These are phyloP conservation scores for Dioctria linearis DNA, from an alignment of 2,888 invertebrate genomes.

Conservation along the genomic window DNA sequence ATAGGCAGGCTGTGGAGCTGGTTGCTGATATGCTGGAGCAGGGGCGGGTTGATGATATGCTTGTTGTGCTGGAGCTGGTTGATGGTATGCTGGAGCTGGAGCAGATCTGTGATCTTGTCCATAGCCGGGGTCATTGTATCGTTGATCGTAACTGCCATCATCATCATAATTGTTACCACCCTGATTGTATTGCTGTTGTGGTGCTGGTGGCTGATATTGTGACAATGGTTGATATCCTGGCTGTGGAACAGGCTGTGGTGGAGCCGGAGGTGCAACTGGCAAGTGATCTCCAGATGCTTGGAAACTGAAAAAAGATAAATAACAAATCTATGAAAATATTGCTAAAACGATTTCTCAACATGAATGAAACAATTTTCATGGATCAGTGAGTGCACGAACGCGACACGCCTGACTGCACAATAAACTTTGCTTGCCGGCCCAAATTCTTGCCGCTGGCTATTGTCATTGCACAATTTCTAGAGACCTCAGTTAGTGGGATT, in stretches of 20 bases:
- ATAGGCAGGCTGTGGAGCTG: conserved; percentile 66
- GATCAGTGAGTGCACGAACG: conserved; percentile 29
- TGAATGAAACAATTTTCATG: conserved; percentile 20
- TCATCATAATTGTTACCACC: conserved; percentile 66
- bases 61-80: conserved; percentile 69
- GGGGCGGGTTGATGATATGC: conserved; percentile 71
- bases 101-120: conserved; percentile 72
- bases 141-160: conserved; percentile 70
- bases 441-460: conserved; percentile 1
- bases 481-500: not conserved
- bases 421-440: not conserved
- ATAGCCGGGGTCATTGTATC: conserved; percentile 69
- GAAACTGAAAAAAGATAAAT: conserved; percentile 71
- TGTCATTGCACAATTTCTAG: conserved; percentile 12
- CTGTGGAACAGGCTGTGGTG: conserved; percentile 73
- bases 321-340: conserved; percentile 11
- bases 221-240: conserved; percentile 72
- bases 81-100: conserved; percentile 69
- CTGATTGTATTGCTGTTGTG: conserved; percentile 62
- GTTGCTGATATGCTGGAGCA: conserved; percentile 63
- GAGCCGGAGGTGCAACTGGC: conserved; percentile 77
- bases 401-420: not conserved
- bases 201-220: conserved; percentile 70
- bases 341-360: not conserved
- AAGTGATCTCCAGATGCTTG: conserved; percentile 87